These are phyloP conservation scores for Taeniopygia guttata DNA, from an alignment of 2,797 vertebrate genomes.

Conservation along the genomic window DNA sequence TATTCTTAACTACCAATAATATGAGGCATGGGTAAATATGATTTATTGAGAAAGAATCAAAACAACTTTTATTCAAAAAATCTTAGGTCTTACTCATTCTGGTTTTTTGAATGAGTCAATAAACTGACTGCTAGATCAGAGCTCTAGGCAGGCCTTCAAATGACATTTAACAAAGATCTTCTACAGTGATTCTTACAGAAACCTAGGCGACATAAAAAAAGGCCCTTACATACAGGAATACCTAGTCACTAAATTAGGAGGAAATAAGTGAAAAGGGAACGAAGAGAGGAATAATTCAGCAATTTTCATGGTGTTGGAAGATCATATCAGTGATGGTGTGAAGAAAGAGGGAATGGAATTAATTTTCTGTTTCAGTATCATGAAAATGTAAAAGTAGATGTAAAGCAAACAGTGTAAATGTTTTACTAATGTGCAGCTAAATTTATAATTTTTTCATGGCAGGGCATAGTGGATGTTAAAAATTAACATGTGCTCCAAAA, in stretches of 20 bases:
- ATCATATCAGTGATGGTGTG: background rate
- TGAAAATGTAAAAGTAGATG: background rate
- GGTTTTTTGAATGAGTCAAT: background rate
- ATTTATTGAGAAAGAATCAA: background rate
- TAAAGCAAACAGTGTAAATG: background rate
- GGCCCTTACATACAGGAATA: background rate
- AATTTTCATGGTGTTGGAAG: background rate
- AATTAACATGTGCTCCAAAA: background rate
- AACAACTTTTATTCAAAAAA: background rate
- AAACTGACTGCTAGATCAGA: background rate
- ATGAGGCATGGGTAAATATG: background rate
- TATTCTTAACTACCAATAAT: background rate
- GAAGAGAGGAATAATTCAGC: background rate
- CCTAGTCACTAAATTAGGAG: background rate
- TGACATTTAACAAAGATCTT: background rate
- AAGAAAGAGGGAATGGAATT: background rate
- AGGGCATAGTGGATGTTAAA: background rate
- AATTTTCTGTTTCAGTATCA: background rate
- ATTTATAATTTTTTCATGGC: background rate
- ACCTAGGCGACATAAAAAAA: background rate
- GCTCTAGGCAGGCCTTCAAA: background rate
- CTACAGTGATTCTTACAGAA: background rate
- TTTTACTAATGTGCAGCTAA: background rate
- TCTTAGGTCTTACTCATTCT: background rate
- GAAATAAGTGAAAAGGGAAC: background rate